A percentile compares a stretch with the other conserved stretches of the same genome.
These are phyloP conservation scores for Columba guinea DNA, from an alignment of 2,797 vertebrate genomes.

Conservation along the genomic window DNA sequence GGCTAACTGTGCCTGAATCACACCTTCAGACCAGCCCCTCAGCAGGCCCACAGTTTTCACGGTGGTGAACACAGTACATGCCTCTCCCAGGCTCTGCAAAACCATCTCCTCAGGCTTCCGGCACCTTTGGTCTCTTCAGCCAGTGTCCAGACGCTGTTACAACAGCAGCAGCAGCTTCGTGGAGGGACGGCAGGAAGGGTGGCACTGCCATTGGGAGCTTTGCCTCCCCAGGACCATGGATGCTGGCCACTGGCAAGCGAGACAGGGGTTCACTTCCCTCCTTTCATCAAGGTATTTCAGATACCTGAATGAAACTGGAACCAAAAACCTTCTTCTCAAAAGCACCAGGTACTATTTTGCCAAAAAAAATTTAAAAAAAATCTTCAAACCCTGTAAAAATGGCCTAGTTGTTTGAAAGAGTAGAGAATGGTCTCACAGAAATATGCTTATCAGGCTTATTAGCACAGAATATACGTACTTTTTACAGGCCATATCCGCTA, in stretches of 20 bases:
- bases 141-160: not conserved
- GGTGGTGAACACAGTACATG: not conserved
- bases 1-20: not conserved
- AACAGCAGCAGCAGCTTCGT: not conserved
- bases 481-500: not conserved
- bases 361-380: not conserved
- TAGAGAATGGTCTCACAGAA: not conserved
- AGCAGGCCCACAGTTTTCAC: not conserved
- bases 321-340: not conserved
- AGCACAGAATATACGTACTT: not conserved
- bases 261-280: not conserved
- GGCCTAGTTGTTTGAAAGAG: not conserved
- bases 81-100: not conserved
- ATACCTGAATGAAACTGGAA: not conserved
- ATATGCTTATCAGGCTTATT: not conserved
- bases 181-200: not conserved
- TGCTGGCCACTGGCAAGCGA: not conserved
- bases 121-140: not conserved
- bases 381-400: not conserved
- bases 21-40: not conserved
- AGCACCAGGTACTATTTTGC: not conserved
- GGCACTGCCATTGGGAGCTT: rapidly evolving
- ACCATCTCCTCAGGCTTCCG: not conserved
- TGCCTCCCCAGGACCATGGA: rapidly evolving
- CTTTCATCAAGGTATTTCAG: not conserved